A percentile compares a stretch with the other conserved stretches of the same genome.
Conservation (phyloP, 2,797 vertebrate species). For the Gymnocypris eckloni region DNA sequence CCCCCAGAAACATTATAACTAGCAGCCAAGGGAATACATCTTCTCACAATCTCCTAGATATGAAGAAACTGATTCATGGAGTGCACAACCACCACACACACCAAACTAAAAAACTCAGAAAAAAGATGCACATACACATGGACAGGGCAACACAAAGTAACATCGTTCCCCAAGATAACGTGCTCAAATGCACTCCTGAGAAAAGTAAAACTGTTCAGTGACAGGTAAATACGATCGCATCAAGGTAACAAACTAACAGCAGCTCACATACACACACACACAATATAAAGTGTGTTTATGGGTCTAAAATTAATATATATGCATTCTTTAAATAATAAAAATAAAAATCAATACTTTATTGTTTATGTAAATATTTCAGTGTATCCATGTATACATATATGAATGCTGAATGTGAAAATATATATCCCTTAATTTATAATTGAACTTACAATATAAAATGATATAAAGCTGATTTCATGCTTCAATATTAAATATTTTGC, state of each 20-base stretch:
- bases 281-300: neutral
- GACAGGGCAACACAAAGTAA: slow-evolving; percentile 52
- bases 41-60: slow-evolving; percentile 73
- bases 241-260: slow-evolving; percentile 10
- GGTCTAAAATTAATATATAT: neutral
- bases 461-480: neutral
- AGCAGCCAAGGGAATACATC: slow-evolving; percentile 92
- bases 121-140: slow-evolving; percentile 60
- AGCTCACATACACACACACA: neutral
- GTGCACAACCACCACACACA: slow-evolving; percentile 56
- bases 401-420: neutral
- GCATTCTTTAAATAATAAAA: neutral
- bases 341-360: neutral
- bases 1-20: slow-evolving; percentile 99
- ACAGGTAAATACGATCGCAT: slow-evolving; percentile 2
- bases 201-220: slow-evolving; percentile 7
- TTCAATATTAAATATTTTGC: neutral
- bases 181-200: slow-evolving; percentile 12
- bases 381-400: neutral
- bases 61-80: slow-evolving; percentile 71
- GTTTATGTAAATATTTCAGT: neutral
- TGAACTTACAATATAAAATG: neutral
- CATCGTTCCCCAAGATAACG: slow-evolving; percentile 43
- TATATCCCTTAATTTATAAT: neutral
- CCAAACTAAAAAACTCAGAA: slow-evolving; percentile 34